Percentiles rank a stretch among this genome's conserved stretches.
Conservation (phyloP, 2,888 invertebrate genomes). For the Drosophila putrida region DNA sequence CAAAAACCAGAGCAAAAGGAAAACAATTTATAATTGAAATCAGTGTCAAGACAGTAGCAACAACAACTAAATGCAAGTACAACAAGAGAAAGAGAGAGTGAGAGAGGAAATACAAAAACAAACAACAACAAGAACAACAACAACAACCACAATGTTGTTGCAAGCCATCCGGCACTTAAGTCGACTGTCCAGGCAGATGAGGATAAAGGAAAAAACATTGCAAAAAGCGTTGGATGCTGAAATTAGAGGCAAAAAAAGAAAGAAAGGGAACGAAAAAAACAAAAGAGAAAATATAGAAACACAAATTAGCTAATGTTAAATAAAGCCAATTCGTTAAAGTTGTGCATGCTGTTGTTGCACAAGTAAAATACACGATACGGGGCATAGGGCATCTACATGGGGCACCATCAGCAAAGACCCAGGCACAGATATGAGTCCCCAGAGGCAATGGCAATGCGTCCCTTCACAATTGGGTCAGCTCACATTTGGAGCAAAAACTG, state of each 20-base stretch:
- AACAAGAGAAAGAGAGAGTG: not conserved
- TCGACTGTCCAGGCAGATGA: slow-evolving; percentile 42
- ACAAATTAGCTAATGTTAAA: slow-evolving; percentile 78
- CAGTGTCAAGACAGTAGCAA: slow-evolving; percentile 63
- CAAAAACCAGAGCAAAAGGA: slow-evolving; percentile 18
- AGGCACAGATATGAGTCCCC: slow-evolving; percentile 47
- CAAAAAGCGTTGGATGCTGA: slow-evolving; percentile 28
- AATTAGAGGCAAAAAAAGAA: slow-evolving; percentile 36
- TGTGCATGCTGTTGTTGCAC: slow-evolving; percentile 12
- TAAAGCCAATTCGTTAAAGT: slow-evolving; percentile 59
- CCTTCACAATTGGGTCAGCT: slow-evolving; percentile 71
- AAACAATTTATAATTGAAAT: slow-evolving; percentile 78
- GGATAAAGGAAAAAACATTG: slow-evolving; percentile 1
- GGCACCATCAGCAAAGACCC: slow-evolving; percentile 9
- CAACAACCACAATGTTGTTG: slow-evolving; percentile 23
- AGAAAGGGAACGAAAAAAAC: not conserved
- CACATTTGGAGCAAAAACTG: slow-evolving; percentile 67
- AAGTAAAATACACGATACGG: not conserved
- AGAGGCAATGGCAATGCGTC: slow-evolving; percentile 49
- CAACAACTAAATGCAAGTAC: slow-evolving; percentile 6
- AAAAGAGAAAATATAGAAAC: slow-evolving; percentile 28
- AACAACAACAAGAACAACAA: slow-evolving; percentile 12
- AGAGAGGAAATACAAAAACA: slow-evolving; percentile 1
- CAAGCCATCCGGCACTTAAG: slow-evolving; percentile 53
- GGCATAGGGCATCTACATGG: not conserved